These are phyloP conservation scores for Sinotaia quadrata DNA, from an alignment of 2,888 invertebrate species.

Conservation along the genomic window DNA sequence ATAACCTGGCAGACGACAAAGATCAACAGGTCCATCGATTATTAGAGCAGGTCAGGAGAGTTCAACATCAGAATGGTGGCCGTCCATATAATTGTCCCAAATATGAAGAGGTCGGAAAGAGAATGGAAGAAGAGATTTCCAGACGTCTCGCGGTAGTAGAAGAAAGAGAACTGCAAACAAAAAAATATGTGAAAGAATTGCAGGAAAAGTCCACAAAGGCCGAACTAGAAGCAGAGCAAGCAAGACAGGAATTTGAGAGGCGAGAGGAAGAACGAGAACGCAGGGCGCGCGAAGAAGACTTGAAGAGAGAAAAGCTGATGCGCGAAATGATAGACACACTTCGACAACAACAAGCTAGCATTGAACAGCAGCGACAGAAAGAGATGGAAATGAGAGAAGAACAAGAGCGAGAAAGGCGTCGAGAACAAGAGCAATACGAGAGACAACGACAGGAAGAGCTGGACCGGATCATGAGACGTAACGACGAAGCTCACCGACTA, in stretches of 20 bases:
- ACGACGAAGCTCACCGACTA: background rate
- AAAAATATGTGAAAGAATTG: slow-evolving; percentile 18
- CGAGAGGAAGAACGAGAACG: slow-evolving; percentile 19
- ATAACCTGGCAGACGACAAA: slow-evolving; percentile 29
- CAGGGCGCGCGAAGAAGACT: background rate
- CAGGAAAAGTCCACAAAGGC: slow-evolving; percentile 37
- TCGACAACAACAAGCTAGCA: slow-evolving; percentile 17
- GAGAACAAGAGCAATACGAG: background rate
- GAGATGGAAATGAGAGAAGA: background rate
- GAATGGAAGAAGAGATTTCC: slow-evolving; percentile 41
- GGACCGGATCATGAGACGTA: background rate
- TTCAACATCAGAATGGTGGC: slow-evolving; percentile 27
- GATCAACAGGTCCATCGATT: slow-evolving; percentile 28
- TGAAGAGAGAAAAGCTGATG: background rate
- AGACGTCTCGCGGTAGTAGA: slow-evolving; percentile 38
- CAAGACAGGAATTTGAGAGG: slow-evolving; percentile 11
- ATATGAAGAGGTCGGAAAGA: slow-evolving; percentile 17
- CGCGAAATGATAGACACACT: slow-evolving; percentile 7
- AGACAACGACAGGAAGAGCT: slow-evolving; percentile 1
- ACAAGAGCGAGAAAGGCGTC: background rate
- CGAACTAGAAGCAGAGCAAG: slow-evolving; percentile 30
- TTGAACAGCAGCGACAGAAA: background rate
- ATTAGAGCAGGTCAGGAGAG: slow-evolving; percentile 23
- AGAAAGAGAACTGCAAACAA: slow-evolving; percentile 36
- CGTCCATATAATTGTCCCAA: slow-evolving; percentile 30